Conservation (phyloP, 2,113 vertebrate species). For the Pterocles gutturalis region DNA sequence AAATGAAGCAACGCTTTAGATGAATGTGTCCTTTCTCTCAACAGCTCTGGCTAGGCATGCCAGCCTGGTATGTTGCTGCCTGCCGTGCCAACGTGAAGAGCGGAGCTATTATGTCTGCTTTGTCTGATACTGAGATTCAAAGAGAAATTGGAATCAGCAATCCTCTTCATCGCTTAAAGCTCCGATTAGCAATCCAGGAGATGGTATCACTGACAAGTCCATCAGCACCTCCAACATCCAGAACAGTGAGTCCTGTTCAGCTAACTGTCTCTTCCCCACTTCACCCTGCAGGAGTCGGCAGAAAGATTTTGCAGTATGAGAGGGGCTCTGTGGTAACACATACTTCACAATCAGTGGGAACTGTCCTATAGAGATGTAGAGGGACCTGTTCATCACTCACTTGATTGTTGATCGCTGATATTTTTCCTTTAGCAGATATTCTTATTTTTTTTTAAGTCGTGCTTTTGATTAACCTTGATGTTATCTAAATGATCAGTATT, state of each 20-base stretch:
- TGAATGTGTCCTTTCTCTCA: background rate
- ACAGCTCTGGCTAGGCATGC: constrained; percentile 98
- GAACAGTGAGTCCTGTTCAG: constrained; percentile 90
- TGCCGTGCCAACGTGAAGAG: constrained; percentile 98
- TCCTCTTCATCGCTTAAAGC: constrained; percentile 94
- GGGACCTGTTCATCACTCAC: background rate
- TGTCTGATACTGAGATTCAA: constrained; percentile 98
- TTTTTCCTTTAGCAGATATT: background rate
- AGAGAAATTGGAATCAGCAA: constrained; percentile 99
- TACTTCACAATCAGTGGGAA: background rate
- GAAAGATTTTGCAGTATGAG: background rate
- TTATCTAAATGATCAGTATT: background rate
- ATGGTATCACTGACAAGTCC: constrained; percentile 99
- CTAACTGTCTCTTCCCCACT: background rate
- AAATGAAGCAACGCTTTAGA: background rate
- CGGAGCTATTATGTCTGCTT: constrained; percentile 97
- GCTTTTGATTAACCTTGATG: constrained; percentile 33
- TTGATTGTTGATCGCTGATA: background rate
- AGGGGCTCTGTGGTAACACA: background rate
- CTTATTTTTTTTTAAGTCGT: background rate
- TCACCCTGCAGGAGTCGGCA: background rate
- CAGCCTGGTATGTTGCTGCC: constrained; percentile 97
- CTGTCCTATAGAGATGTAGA: background rate
- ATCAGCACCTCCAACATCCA: constrained; percentile 95
- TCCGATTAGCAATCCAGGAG: constrained; percentile 96